Conservation (phyloP, 2,888 invertebrate species). For the Eupelmus urozonus region DNA sequence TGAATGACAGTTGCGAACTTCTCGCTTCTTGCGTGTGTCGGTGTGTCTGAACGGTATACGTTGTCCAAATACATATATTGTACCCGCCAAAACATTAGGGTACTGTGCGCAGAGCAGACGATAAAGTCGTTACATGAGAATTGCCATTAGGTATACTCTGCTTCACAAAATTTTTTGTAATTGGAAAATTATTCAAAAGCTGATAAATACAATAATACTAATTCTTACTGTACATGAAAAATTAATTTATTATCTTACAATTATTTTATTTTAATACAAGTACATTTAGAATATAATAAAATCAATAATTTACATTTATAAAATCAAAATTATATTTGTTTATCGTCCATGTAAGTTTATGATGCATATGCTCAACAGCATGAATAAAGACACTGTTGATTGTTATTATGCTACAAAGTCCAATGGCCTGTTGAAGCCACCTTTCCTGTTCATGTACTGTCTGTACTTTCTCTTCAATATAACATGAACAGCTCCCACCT, state of each 20-base stretch:
- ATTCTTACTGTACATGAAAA: too few relatives aligned
- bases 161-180: too few relatives aligned
- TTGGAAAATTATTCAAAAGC: too few relatives aligned
- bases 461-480: conserved; percentile 97
- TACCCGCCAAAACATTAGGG: conserved; percentile 42
- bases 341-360: background rate
- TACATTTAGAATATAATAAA: background rate
- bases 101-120: background rate
- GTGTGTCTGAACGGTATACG: conserved; percentile 1
- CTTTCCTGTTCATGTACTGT: conserved; percentile 99
- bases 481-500: conserved; percentile 96
- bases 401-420: conserved; percentile 92
- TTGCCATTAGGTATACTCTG: too few relatives aligned
- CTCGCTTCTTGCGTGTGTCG: too few relatives aligned
- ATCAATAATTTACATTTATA: background rate
- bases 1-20: conserved; percentile 18
- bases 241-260: too few relatives aligned
- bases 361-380: background rate
- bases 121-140: background rate
- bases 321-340: background rate
- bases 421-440: conserved; percentile 98
- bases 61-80: background rate
- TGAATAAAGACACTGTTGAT: background rate
- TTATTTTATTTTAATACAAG: background rate
- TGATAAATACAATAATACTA: too few relatives aligned